A percentile compares a stretch with the other conserved stretches of the same genome.
Evolutionary conservation across 2,113 vertebrate genomes (phyloP).

Genomic region (Channa argus): DNA sequence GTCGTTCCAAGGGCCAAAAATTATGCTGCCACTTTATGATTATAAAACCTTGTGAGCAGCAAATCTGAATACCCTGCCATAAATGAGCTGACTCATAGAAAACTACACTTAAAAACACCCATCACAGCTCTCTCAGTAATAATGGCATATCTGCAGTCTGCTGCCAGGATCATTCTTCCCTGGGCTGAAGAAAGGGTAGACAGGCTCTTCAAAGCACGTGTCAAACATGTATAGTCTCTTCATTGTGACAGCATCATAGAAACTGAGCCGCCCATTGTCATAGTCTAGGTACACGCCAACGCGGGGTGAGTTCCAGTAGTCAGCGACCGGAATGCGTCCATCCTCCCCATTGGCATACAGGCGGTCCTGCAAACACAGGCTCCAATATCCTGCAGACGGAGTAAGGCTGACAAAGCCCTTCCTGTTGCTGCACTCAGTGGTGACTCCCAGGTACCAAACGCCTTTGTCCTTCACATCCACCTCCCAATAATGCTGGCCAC

Average conservation of each 20-base stretch:
- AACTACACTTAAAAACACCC: neutral
- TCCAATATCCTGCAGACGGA: slow-evolving; percentile 84
- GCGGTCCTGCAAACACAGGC: slow-evolving; percentile 83
- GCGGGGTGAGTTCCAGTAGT: slow-evolving; percentile 84
- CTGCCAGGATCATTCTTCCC: slow-evolving; percentile 84
- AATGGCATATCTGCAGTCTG: slow-evolving; percentile 84
- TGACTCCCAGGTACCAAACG: slow-evolving; percentile 86
- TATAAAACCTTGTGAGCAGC: slow-evolving; percentile 9
- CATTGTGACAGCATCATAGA: slow-evolving; percentile 86
- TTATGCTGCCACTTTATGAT: neutral
- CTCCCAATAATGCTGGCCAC: slow-evolving; percentile 86
- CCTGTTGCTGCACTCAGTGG: slow-evolving; percentile 82
- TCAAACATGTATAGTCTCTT: slow-evolving; percentile 83
- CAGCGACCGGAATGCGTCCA: slow-evolving; percentile 79
- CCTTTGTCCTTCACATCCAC: slow-evolving; percentile 85
- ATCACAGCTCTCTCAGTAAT: slow-evolving; percentile 72
- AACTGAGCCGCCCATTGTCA: slow-evolving; percentile 81
- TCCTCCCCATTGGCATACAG: slow-evolving; percentile 84
- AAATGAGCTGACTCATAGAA: neutral
- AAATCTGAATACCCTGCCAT: slow-evolving; percentile 22
- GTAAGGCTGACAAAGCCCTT: slow-evolving; percentile 84
- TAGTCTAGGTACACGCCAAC: slow-evolving; percentile 86
- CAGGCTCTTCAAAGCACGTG: slow-evolving; percentile 80
- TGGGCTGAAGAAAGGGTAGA: slow-evolving; percentile 85
- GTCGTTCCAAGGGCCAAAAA: neutral